A percentile compares a stretch with the other conserved stretches of the same genome.
These are phyloP conservation scores for Neogale vison DNA, from an alignment of 2,113 vertebrate species.

Conservation along the genomic window DNA sequence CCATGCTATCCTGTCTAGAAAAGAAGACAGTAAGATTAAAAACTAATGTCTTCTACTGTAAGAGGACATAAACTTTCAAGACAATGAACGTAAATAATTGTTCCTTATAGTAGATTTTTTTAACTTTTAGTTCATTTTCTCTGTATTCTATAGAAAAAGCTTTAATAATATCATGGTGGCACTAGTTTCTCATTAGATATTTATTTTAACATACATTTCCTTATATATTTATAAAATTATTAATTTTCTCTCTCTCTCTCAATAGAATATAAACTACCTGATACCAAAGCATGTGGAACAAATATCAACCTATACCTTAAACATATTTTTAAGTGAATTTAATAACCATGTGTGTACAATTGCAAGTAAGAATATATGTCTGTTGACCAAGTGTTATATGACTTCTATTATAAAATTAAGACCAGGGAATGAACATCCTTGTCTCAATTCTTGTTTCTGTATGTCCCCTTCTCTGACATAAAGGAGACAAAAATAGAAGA, in stretches of 20 bases:
- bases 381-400: background rate
- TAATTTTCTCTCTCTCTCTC: background rate
- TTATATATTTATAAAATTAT: background rate
- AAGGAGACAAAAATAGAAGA: background rate
- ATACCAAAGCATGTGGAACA: background rate
- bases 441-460: background rate
- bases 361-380: background rate
- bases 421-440: background rate
- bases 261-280: background rate
- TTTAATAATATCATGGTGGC: background rate
- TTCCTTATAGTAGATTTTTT: background rate
- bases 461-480: background rate
- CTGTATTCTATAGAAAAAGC: background rate
- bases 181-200: background rate
- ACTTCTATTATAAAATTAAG: background rate
- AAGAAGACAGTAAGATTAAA: background rate
- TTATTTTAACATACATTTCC: background rate
- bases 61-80: background rate
- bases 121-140: constrained; percentile 1
- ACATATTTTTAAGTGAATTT: background rate
- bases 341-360: background rate
- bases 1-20: background rate
- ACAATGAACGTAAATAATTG: background rate
- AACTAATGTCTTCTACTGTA: background rate
- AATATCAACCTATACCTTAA: background rate